phyloP scores from a whole-genome alignment of 2,113 vertebrate genomes.

The Zapus hudsonius region DNA sequence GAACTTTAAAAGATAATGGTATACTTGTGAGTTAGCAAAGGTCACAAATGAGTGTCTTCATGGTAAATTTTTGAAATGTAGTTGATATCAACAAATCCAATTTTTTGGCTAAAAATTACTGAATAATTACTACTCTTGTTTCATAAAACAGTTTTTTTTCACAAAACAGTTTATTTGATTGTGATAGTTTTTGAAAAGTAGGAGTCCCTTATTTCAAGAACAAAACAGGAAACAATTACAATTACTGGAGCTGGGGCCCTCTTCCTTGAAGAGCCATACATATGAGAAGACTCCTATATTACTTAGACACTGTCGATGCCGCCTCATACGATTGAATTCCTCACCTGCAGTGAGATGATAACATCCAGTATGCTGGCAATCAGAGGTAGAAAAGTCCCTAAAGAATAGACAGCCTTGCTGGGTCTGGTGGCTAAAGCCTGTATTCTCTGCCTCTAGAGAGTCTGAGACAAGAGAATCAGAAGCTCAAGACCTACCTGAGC shows the following conservation, averaged over 20 bases:
- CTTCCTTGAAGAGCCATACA: background rate
- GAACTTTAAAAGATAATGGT: background rate
- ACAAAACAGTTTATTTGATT: background rate
- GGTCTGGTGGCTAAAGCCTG: background rate
- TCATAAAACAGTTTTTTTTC: background rate
- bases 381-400: background rate
- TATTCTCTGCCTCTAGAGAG: background rate
- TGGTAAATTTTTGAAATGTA: background rate
- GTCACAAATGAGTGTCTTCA: background rate
- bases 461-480: background rate
- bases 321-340: background rate
- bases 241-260: background rate
- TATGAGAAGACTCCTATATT: background rate
- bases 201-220: background rate
- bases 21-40: background rate
- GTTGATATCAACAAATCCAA: background rate
- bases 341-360: background rate
- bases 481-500: background rate
- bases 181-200: background rate
- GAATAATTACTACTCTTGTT: background rate
- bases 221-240: background rate
- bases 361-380: background rate
- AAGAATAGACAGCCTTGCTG: no score
- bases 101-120: background rate
- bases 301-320: background rate